phyloP scores from a whole-genome alignment of 2,797 vertebrate genomes.

The Cyprinella venusta region DNA sequence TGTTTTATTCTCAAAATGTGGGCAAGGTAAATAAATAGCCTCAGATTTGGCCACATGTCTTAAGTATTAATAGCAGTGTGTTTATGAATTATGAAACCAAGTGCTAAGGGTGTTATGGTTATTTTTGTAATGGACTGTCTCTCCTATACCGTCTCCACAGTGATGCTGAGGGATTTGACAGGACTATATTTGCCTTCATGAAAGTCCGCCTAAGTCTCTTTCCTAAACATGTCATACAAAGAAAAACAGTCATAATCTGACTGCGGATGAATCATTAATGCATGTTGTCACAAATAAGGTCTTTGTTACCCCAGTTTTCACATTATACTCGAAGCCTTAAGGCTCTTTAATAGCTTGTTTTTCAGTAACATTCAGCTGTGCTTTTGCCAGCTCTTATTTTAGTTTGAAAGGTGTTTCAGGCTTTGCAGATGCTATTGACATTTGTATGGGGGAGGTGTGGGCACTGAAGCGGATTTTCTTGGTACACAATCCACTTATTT shows the following conservation, averaged over 20 bases:
- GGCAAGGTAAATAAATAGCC: conserved; percentile 37
- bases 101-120: conserved; percentile 68
- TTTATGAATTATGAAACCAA: conserved; percentile 74
- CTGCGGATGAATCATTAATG: conserved; percentile 35
- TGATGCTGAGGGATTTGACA: conserved; percentile 52
- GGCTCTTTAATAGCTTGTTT: conserved; percentile 17
- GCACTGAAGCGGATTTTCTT: conserved; percentile 8
- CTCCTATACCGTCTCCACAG: conserved; percentile 55
- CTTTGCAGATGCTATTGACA: conserved; percentile 25
- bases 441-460: conserved; percentile 11
- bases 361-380: background rate
- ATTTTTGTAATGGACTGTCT: conserved; percentile 69
- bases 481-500: background rate
- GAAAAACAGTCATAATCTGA: conserved; percentile 39
- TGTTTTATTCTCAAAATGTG: conserved; percentile 6
- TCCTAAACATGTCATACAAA: conserved; percentile 44
- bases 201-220: conserved; percentile 31
- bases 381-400: conserved; percentile 17
- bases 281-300: conserved; percentile 12
- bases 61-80: conserved; percentile 53
- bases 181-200: conserved; percentile 57
- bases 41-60: conserved; percentile 24
- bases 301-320: conserved; percentile 15
- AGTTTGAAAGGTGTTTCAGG: conserved; percentile 10
- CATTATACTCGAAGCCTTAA: background rate